phyloP scores from a whole-genome alignment of 2,113 vertebrate species.

The Chionis minor region DNA sequence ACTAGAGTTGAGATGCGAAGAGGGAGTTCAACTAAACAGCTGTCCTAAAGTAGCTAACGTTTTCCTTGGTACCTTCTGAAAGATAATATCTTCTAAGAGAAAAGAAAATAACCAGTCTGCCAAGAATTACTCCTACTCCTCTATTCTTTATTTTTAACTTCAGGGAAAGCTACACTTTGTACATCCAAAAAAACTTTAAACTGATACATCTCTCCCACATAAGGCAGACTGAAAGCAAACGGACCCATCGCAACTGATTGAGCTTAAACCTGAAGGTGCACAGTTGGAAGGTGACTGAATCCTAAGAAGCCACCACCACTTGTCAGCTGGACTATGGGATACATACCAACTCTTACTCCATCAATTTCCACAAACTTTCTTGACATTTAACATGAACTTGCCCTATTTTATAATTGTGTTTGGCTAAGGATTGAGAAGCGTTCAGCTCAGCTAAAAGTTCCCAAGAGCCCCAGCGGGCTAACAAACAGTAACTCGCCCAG shows the following conservation, averaged over 20 bases:
- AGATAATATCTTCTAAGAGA: not conserved
- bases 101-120: not conserved
- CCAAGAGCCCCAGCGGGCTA: not conserved
- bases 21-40: not conserved
- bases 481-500: not conserved
- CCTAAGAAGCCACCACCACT: not conserved
- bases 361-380: not conserved
- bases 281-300: not conserved
- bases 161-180: not conserved
- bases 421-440: not conserved
- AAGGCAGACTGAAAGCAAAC: not conserved
- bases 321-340: not conserved
- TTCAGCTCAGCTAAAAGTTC: not conserved
- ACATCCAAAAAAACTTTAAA: not conserved
- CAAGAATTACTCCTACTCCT: not conserved
- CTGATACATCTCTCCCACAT: not conserved
- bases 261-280: not conserved
- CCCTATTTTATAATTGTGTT: not conserved
- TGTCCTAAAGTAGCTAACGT: not conserved
- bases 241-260: not conserved
- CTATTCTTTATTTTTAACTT: not conserved
- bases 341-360: not conserved
- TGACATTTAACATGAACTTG: not conserved
- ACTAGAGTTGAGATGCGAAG: not conserved
- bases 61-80: not conserved